A percentile compares a stretch with the other conserved stretches of the same genome.
Conservation (phyloP, 2,113 vertebrate genomes). For the Junco hyemalis region DNA sequence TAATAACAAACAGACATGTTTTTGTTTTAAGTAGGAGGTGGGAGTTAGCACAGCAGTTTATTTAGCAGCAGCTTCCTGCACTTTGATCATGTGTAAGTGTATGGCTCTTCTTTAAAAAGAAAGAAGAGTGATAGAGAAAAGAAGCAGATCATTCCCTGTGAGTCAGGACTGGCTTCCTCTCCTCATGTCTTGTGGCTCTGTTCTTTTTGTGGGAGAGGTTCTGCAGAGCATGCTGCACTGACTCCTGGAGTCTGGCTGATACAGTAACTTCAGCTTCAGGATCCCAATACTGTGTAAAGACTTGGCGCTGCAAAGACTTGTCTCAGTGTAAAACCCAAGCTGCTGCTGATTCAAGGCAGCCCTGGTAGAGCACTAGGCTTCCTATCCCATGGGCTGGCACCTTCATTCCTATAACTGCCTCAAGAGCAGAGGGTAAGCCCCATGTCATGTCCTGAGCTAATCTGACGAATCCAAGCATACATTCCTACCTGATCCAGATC, state of each 20-base stretch:
- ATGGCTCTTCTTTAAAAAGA: slow-evolving; percentile 16
- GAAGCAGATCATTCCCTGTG: not conserved
- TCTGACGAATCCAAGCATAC: rapidly evolving
- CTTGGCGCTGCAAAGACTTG: not conserved
- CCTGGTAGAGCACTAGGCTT: not conserved
- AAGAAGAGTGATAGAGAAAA: not conserved
- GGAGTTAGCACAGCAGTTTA: not conserved
- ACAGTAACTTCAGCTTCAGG: not conserved
- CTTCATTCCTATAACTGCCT: not conserved
- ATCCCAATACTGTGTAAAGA: not conserved
- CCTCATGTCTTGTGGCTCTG: not conserved
- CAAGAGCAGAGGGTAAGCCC: not conserved
- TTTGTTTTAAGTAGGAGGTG: slow-evolving; percentile 8
- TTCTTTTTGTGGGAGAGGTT: not conserved
- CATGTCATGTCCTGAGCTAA: not conserved
- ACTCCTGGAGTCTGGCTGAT: not conserved
- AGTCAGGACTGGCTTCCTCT: not conserved
- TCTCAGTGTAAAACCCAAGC: not conserved
- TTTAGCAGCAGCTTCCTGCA: slow-evolving; percentile 35
- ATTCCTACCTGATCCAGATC: not conserved
- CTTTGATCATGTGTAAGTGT: not conserved
- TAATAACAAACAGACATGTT: not conserved
- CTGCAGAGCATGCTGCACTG: not conserved
- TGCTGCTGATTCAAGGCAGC: not conserved
- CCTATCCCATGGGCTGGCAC: not conserved